A percentile compares a stretch with the other conserved stretches of the same genome.
phyloP scores from a whole-genome alignment of 2,797 vertebrate genomes.

The Mormyrus hasselquistii region DNA sequence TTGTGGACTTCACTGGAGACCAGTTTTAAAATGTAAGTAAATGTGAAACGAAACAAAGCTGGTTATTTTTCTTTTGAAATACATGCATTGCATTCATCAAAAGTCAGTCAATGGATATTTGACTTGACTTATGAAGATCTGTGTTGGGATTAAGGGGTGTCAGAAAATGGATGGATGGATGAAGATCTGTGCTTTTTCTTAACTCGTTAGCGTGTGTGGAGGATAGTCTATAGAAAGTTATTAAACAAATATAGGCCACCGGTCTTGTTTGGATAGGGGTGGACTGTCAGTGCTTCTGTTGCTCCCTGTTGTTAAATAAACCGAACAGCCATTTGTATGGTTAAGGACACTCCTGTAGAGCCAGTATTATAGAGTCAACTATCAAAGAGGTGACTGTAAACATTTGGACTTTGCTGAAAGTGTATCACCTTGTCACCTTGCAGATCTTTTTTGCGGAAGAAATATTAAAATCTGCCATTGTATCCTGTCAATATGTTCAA shows the following conservation, averaged over 20 bases:
- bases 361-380: background rate
- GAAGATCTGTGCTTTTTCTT: background rate
- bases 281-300: background rate
- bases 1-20: background rate
- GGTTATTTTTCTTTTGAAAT: background rate
- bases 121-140: background rate
- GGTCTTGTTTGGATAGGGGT: constrained; percentile 8
- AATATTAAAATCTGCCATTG: background rate
- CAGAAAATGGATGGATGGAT: no score
- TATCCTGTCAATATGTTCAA: background rate
- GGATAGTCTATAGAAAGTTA: background rate
- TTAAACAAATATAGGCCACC: background rate
- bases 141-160: background rate
- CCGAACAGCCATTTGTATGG: background rate
- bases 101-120: background rate
- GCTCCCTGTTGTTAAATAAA: background rate
- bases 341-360: background rate
- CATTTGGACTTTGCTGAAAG: background rate
- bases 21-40: background rate
- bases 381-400: constrained; percentile 10
- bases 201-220: background rate
- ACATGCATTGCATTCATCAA: background rate
- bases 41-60: background rate
- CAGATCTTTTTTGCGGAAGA: background rate
- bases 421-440: background rate